Base-by-base conservation (phyloP, 2,888 invertebrate genomes). In the Eupithecia subumbrata region DNA sequence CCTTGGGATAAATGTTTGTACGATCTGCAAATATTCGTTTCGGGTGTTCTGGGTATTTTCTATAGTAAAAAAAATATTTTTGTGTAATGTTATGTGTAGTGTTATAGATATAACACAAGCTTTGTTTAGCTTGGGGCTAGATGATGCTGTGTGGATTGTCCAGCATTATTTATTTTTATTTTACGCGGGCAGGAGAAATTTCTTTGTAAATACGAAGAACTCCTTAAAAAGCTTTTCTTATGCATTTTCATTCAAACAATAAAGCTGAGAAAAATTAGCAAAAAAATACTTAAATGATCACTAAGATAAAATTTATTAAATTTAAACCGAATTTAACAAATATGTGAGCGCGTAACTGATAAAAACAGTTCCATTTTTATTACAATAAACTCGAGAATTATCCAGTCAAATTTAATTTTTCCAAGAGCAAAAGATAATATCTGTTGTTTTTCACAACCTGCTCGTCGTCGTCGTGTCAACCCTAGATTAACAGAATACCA, bases 401-500 rank as follows among this genome's bases (percentile, higher is more conserved):
- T 18, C 16, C 48, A 18, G 18, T 18, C 0, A 45, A 48, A 18
- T 7, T 9, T 52, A 48, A 0, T 52, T 56, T 52, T 22, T 56
- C 11, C 56, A 22, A 56, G 11, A 56, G 12, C 7, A 52, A 22
- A 56, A 12, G 56, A 18, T 22, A 2, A 56, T 25, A n/a, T 11
- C 22, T 56, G 11, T 12, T 8, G 22, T 4, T n/a, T 52, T 22
- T 56, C n/a, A 11, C 12, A 60, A 60, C 0, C 60, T 22, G 56
- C 52, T 56, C 22, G 22, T 56, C 56, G 18, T 52, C 18, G 52
- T 52, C 52, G 52, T 73, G 68, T 30, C 72, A 75, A 56, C 75
- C 69, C 67, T 75, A 45, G 14, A 16, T 9, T 1, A 14, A 43
- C 52, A 73, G 52, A 71, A 69, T 25, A 72, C 66, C 64, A 63